Conservation (phyloP, 1,140 invertebrate species). For the Drosophila novamexicana region DNA sequence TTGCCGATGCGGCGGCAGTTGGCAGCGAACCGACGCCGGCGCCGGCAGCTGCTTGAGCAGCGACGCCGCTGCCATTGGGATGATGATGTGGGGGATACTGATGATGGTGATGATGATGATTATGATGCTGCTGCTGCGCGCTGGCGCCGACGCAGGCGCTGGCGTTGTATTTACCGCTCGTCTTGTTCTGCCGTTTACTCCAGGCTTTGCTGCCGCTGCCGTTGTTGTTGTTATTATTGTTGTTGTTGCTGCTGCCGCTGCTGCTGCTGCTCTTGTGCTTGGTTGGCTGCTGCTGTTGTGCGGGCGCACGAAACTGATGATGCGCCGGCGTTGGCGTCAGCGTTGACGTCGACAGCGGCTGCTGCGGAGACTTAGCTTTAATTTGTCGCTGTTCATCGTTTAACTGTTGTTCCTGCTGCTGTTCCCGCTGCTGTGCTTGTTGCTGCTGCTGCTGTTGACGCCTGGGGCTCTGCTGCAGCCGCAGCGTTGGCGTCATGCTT, state of each 20-base stretch:
- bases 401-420: constrained; percentile 25
- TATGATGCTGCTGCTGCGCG: constrained; percentile 24
- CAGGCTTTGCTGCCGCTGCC: constrained; percentile 67
- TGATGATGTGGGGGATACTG: constrained; percentile 9
- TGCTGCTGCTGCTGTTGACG: constrained; percentile 39
- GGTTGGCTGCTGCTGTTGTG: constrained; percentile 63
- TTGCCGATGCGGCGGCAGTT: constrained; percentile 25
- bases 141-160: constrained; percentile 39
- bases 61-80: constrained; percentile 33
- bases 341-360: constrained; percentile 26
- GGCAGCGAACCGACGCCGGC: constrained; percentile 31
- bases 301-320: constrained; percentile 79
- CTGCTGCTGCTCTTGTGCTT: constrained; percentile 57
- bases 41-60: constrained; percentile 37
- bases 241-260: constrained; percentile 29
- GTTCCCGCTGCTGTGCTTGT: constrained; percentile 16
- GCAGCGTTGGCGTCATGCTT: constrained; percentile 69
- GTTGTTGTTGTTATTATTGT: constrained; percentile 54
- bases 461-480: constrained; percentile 50
- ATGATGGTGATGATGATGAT: constrained; percentile 27
- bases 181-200: constrained; percentile 74
- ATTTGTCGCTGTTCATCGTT: constrained; percentile 14
- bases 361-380: constrained; percentile 32
- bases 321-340: constrained; percentile 39
- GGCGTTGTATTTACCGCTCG: constrained; percentile 60